A percentile compares a stretch with the other conserved stretches of the same genome.
phyloP scores from a whole-genome alignment of 1,140 invertebrate genomes.

The Daktulosphaira vitifoliae region DNA sequence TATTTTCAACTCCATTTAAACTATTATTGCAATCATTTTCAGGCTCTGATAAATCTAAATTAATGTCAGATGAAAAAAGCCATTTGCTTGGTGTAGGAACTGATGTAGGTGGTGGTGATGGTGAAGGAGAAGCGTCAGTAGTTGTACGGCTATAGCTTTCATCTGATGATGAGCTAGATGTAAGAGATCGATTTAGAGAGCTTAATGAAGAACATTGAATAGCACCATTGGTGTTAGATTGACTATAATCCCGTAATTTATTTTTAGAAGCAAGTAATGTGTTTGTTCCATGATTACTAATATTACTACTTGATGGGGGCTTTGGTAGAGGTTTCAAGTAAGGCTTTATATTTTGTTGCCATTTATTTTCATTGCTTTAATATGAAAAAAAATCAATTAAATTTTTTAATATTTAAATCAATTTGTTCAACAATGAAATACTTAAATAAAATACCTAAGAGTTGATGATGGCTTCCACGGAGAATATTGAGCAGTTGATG shows the following conservation, averaged over 20 bases:
- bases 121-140: conserved; percentile 57
- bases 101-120: conserved; percentile 46
- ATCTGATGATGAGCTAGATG: conserved; percentile 63
- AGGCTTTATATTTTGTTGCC: conserved; percentile 37
- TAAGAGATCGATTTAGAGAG: conserved; percentile 65
- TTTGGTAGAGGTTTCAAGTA: conserved; percentile 54
- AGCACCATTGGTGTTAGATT: conserved; percentile 42
- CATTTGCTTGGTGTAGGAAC: conserved; percentile 45
- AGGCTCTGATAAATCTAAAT: conserved; percentile 46
- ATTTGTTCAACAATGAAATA: background rate
- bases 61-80: conserved; percentile 51
- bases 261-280: background rate
- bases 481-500: background rate
- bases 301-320: conserved; percentile 45
- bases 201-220: conserved; percentile 65
- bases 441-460: no score
- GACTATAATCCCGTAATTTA: background rate
- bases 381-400: background rate
- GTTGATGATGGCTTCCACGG: background rate
- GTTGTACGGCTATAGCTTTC: conserved; percentile 64
- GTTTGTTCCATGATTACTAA: conserved; percentile 39
- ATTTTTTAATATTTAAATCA: background rate
- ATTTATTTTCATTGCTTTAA: background rate
- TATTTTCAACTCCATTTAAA: conserved; percentile 43
- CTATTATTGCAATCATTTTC: conserved; percentile 46